phyloP scores from a whole-genome alignment of 2,888 invertebrate genomes.

The Drosophila prostipennis region DNA sequence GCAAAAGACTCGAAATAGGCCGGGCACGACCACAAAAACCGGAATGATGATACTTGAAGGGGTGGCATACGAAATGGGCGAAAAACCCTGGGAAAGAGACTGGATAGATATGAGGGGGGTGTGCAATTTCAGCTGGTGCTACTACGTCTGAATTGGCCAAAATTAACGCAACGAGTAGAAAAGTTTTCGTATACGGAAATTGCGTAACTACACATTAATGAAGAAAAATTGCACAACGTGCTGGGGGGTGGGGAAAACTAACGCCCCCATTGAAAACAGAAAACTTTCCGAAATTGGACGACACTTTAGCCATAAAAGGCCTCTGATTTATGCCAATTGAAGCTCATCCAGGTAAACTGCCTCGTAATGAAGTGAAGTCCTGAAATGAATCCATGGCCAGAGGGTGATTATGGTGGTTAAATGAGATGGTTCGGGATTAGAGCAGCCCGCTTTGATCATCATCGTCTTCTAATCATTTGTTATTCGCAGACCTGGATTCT shows the following conservation, averaged over 20 bases:
- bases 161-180: slow-evolving; percentile 71
- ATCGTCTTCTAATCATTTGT: slow-evolving; percentile 63
- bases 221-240: slow-evolving; percentile 68
- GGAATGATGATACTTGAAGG: slow-evolving; percentile 54
- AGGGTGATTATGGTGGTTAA: slow-evolving; percentile 31
- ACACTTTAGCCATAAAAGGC: slow-evolving; percentile 74
- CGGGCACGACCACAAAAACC: slow-evolving; percentile 67
- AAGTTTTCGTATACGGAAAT: slow-evolving; percentile 67
- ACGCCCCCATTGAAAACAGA: slow-evolving; percentile 19
- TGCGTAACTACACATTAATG: slow-evolving; percentile 79
- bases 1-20: slow-evolving; percentile 81
- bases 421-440: slow-evolving; percentile 16
- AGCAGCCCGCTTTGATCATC: slow-evolving; percentile 60
- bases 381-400: slow-evolving; percentile 22
- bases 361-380: slow-evolving; percentile 66
- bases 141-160: slow-evolving; percentile 70
- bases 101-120: slow-evolving; percentile 10
- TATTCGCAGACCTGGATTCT: slow-evolving; percentile 40
- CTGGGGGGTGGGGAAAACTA: slow-evolving; percentile 7
- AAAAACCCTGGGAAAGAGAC: not conserved
- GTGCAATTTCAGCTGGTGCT: slow-evolving; percentile 45
- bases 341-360: slow-evolving; percentile 70
- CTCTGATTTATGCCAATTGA: slow-evolving; percentile 76
- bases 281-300: slow-evolving; percentile 69
- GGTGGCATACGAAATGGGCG: slow-evolving; percentile 5